Conservation (phyloP, 2,888 invertebrate species). For the Choristoneura rosaceana region DNA sequence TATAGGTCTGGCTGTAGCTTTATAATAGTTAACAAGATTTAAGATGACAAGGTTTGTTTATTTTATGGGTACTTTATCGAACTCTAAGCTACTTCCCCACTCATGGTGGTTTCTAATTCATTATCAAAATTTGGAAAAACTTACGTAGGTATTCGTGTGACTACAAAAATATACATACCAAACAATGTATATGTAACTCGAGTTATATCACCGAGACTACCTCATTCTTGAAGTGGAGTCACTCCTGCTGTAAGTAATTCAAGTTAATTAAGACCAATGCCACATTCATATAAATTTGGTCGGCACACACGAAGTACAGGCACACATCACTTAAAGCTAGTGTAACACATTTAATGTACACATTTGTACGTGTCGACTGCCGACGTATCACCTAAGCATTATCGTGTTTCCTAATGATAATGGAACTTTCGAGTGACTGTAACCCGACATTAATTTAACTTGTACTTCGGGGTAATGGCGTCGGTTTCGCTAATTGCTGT, state of each 20-base stretch:
- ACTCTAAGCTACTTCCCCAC: neutral
- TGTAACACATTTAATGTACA: conserved; percentile 31
- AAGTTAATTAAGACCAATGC: conserved; percentile 3
- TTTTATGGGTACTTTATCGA: neutral
- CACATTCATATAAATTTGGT: conserved; percentile 2
- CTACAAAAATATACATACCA: no score
- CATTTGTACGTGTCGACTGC: conserved; percentile 37
- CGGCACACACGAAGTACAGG: neutral
- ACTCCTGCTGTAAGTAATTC: neutral
- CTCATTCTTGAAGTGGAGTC: neutral
- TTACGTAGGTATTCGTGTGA: neutral
- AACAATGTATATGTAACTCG: no score
- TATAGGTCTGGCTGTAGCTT: conserved; percentile 1
- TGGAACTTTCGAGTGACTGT: conserved; percentile 83
- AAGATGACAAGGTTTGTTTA: conserved; percentile 15
- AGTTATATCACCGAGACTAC: no score
- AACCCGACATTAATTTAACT: conserved; percentile 83
- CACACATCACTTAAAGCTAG: conserved; percentile 20
- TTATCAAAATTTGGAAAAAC: neutral
- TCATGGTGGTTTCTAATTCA: neutral
- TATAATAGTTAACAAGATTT: conserved; percentile 11
- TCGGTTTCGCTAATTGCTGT: conserved; percentile 84
- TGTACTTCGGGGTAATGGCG: conserved; percentile 81
- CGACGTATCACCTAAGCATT: conserved; percentile 71
- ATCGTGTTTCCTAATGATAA: conserved; percentile 80